These are phyloP conservation scores for Drosophila gunungcola DNA, from an alignment of 1,140 invertebrate species.

Conservation along the genomic window DNA sequence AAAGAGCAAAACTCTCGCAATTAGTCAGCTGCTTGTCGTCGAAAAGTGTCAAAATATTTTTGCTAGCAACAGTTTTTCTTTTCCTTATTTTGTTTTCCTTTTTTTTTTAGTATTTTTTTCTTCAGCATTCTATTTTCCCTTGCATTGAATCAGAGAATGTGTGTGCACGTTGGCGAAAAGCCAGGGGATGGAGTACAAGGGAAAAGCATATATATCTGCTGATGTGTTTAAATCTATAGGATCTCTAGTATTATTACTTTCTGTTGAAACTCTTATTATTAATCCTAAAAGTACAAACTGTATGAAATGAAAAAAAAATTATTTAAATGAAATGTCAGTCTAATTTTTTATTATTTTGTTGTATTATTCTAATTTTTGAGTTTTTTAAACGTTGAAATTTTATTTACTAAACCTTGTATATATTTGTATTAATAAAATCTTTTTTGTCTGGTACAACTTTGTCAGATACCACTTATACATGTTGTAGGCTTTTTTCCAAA, in stretches of 20 bases:
- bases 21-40: conserved; percentile 76
- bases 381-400: too few species aligned
- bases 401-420: too few species aligned
- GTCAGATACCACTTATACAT: too few species aligned
- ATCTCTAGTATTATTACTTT: too few species aligned
- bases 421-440: too few species aligned
- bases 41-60: conserved; percentile 78
- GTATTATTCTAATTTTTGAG: too few species aligned
- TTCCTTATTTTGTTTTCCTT: conserved; percentile 10
- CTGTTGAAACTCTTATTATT: too few species aligned
- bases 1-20: conserved; percentile 59
- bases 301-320: too few species aligned
- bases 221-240: neutral
- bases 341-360: too few species aligned
- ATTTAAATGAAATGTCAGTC: too few species aligned
- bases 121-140: conserved; percentile 48
- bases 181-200: neutral
- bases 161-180: conserved; percentile 32
- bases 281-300: neutral
- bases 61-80: conserved; percentile 38
- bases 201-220: neutral
- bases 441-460: too few species aligned
- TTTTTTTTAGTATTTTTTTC: conserved; percentile 58
- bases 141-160: conserved; percentile 47
- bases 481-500: too few species aligned